Evolutionary conservation across 2,888 invertebrate species (phyloP).

Genomic region (Adelognathus sp.): DNA sequence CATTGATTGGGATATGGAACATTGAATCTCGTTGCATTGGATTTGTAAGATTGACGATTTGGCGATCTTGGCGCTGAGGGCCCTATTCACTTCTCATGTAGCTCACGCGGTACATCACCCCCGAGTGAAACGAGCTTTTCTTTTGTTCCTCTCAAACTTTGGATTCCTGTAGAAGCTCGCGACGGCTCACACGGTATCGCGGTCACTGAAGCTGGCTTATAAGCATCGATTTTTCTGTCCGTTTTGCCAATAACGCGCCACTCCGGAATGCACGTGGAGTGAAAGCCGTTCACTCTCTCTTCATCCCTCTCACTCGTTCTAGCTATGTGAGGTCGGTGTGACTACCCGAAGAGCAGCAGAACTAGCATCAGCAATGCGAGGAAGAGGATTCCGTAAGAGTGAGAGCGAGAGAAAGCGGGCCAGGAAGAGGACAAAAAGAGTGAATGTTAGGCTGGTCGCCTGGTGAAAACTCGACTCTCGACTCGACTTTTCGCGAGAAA

Average conservation of each 20-base stretch:
- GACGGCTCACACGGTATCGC: conserved; percentile 39
- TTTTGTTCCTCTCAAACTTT: conserved; percentile 14
- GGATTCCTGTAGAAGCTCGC: conserved; percentile 28
- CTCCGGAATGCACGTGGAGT: conserved; percentile 59
- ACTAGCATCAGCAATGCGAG: conserved; percentile 35
- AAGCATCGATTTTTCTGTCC: conserved; percentile 77
- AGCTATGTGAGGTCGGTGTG: neutral
- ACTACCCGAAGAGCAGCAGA: conserved; percentile 9
- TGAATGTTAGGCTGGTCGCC: conserved; percentile 45
- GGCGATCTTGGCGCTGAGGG: neutral
- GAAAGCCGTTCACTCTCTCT: conserved; percentile 42
- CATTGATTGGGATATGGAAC: neutral
- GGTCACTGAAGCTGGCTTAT: conserved; percentile 38
- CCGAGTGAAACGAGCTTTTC: neutral
- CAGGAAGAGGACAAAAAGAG: conserved; percentile 34
- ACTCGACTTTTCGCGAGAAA: conserved; percentile 48
- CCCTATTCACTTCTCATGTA: neutral
- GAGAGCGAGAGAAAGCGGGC: neutral
- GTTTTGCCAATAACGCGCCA: conserved; percentile 74
- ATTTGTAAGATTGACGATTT: neutral
- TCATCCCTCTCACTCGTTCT: neutral
- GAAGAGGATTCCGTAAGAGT: conserved; percentile 17
- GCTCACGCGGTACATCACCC: neutral
- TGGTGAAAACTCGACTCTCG: conserved; percentile 26
- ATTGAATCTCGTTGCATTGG: neutral